A percentile compares a stretch with the other conserved stretches of the same genome.
Evolutionary conservation across 64 coral and sea anemone species (phyloP).

Genomic region (Pachyseris speciosa): DNA sequence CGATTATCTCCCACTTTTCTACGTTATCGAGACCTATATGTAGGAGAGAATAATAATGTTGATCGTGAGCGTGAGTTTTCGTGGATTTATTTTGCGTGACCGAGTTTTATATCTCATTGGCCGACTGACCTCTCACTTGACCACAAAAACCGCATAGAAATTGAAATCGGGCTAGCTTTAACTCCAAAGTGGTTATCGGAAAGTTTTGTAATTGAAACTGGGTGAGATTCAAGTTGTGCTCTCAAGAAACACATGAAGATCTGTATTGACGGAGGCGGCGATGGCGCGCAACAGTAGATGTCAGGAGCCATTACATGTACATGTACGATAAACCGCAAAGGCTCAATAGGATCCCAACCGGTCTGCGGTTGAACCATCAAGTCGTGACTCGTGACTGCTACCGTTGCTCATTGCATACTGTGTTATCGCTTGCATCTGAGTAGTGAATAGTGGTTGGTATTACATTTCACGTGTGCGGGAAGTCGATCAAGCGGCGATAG

Average conservation of each 20-base stretch:
- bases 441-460: background rate
- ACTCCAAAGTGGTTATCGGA: no score
- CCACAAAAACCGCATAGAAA: background rate
- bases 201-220: no score
- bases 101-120: no score
- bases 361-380: slow-evolving; percentile 38
- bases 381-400: background rate
- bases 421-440: background rate
- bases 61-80: no score
- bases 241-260: no score
- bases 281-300: no score
- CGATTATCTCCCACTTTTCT: no score
- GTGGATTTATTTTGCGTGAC: no score
- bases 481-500: background rate
- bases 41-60: no score
- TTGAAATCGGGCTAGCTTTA: background rate
- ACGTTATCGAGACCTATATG: no score
- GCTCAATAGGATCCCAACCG: background rate
- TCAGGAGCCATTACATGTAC: no score
- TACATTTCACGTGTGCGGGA: slow-evolving; percentile 9
- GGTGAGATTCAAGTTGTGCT: background rate
- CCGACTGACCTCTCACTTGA: background rate
- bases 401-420: slow-evolving; percentile 18
- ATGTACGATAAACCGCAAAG: no score
- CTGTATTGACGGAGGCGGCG: slow-evolving; percentile 8